Base-by-base conservation (phyloP, 2,888 invertebrate genomes). In the Sceliomorpha sp. region DNA sequence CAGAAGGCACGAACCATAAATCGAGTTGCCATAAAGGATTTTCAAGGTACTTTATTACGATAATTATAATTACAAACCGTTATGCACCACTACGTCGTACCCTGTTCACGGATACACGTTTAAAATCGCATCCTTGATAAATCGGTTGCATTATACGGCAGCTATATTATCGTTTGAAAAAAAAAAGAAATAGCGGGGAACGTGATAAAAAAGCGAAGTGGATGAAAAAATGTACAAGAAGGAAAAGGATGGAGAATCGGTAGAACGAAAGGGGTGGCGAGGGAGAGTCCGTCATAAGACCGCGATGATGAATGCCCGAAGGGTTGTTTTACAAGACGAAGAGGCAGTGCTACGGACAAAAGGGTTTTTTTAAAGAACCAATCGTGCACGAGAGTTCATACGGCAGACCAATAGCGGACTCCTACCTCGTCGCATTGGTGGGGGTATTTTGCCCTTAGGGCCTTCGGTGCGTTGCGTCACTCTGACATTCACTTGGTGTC, bases 281-380 rank as follows among this genome's bases (percentile, higher is more conserved):
- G 82, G 83, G 84, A 84, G 84, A 84, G 84, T 79, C 62, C 69
- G 77, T 80, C 79, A 75, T 71, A 77, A 84, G 77, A 80, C 72
- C 59, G 78, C 78, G 81, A 83, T 83, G 87, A 87, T 86, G 81
- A 80, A 87, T 87, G 84, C 78, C 66, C 78, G 83, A 85, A 85
- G 85, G 87, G 87, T 85, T 85, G 84, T 71, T 78, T 77, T 66
- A 59, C 64, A 58, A 64, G 44, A 42, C 40, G 59, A 58, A 68
- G 73, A 67, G 48, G 70, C 73, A 73, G 74, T 45, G 48, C 70
- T 68, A 36, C 44, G 60, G 50, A 72, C 70, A 75, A 83, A 84
- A 82, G 81, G 80, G 86, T 83, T 84, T 74, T 42, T 27, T 39
- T 37, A 13, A 44, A 31, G 48, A 47, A 42, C 80, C 81, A 82